Conservation (phyloP, 2,113 vertebrate species). For the Ploceus nigricollis region DNA sequence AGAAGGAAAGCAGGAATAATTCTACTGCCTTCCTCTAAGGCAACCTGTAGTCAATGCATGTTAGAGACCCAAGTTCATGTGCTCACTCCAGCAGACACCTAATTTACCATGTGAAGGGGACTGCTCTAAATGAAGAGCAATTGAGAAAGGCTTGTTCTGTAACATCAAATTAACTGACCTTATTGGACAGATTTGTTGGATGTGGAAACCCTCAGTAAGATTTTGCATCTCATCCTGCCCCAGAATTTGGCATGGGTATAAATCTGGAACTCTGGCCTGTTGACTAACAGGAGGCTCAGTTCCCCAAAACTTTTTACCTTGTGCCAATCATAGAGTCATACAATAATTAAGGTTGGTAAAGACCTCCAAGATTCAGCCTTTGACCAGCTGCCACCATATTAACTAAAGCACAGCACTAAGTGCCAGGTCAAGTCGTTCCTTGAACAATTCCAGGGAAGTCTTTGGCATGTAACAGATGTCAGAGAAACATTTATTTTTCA, state of each 20-base stretch:
- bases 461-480: neutral
- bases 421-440: neutral
- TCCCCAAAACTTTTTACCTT: neutral
- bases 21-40: neutral
- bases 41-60: neutral
- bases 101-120: neutral
- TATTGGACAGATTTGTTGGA: neutral
- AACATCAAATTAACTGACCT: neutral
- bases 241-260: neutral
- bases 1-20: neutral
- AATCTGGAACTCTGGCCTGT: neutral
- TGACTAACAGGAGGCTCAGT: neutral
- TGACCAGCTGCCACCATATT: neutral
- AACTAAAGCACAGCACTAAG: neutral
- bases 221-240: neutral
- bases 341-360: neutral
- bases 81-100: neutral
- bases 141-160: neutral
- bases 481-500: neutral
- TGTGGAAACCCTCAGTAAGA: neutral
- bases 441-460: neutral
- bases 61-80: neutral
- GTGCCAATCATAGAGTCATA: neutral
- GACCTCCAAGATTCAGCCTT: neutral
- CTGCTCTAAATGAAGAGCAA: neutral